These are phyloP conservation scores for Plecotus auritus DNA, from an alignment of 2,113 vertebrate genomes.

Conservation along the genomic window DNA sequence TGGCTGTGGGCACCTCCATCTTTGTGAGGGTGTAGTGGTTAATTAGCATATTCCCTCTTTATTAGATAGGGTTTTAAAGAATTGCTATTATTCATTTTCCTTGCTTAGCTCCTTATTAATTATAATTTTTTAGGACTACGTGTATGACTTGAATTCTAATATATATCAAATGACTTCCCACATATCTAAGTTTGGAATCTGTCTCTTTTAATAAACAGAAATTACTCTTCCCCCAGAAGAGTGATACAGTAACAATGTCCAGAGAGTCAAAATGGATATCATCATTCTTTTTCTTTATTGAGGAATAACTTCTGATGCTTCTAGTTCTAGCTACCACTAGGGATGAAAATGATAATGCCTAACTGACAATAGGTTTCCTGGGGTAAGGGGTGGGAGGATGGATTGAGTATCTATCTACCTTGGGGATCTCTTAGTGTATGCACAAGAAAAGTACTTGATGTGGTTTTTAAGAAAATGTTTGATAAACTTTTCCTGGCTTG, in stretches of 20 bases:
- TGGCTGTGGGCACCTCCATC: no score
- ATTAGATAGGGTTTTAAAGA: background rate
- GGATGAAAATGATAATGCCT: background rate
- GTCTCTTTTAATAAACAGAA: conserved; percentile 33
- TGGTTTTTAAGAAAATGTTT: background rate
- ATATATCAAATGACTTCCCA: conserved; percentile 18
- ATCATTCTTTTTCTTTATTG: conserved; percentile 19
- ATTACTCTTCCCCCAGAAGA: background rate
- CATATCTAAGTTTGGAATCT: conserved; percentile 42
- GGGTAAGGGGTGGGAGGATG: background rate
- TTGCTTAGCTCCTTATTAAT: background rate
- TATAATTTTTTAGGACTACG: conserved; percentile 29
- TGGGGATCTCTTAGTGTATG: background rate
- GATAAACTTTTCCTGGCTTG: background rate
- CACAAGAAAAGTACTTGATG: background rate
- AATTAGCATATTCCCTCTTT: no score
- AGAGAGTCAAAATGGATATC: background rate
- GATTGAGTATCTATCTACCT: background rate
- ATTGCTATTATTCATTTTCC: conserved; percentile 39
- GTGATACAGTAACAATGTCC: background rate
- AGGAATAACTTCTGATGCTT: background rate
- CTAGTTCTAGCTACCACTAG: background rate
- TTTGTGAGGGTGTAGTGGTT: no score
- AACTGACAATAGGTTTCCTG: background rate
- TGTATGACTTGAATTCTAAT: conserved; percentile 51